Percentiles rank a stretch among this genome's conserved stretches.
phyloP scores from a whole-genome alignment of 2,888 invertebrate species.

The Orgyia antiqua region DNA sequence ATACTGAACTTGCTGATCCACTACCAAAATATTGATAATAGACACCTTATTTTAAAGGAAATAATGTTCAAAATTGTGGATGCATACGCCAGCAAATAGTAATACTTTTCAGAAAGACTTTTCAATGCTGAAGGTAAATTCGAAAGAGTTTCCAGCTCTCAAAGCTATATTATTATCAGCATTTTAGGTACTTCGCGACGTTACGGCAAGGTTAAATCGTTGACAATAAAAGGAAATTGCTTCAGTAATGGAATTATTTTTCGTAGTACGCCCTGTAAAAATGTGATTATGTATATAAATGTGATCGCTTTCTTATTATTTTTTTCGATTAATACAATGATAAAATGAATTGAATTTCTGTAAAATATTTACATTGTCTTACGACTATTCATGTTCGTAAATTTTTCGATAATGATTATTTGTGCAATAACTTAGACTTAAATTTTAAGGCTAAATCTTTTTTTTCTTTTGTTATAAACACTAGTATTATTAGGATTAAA shows the following conservation, averaged over 20 bases:
- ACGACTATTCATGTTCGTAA: too few species aligned
- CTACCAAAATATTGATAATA: slow-evolving; percentile 4
- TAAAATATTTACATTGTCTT: too few species aligned
- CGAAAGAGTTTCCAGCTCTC: slow-evolving; percentile 60
- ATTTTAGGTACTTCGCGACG: slow-evolving; percentile 27
- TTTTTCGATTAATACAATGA: too few species aligned
- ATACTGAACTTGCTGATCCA: slow-evolving; percentile 14
- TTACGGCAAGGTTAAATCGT: slow-evolving; percentile 37
- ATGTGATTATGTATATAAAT: slow-evolving; percentile 29
- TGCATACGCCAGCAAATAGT: slow-evolving; percentile 19
- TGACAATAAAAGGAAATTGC: slow-evolving; percentile 51
- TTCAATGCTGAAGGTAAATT: slow-evolving; percentile 63
- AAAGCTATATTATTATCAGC: slow-evolving; percentile 41
- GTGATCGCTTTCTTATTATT: slow-evolving; percentile 26
- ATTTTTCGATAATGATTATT: too few species aligned
- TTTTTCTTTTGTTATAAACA: too few species aligned
- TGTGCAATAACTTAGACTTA: too few species aligned
- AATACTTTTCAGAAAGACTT: slow-evolving; percentile 38
- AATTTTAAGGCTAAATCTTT: too few species aligned
- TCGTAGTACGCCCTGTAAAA: slow-evolving; percentile 31
- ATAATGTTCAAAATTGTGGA: slow-evolving; percentile 28
- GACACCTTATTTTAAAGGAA: slow-evolving; percentile 10
- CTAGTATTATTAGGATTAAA: too few species aligned
- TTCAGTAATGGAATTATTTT: slow-evolving; percentile 49
- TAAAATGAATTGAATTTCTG: too few species aligned